Base-by-base conservation (phyloP, 1,140 invertebrate genomes). In the Hyposmocoma kahamanoa region DNA sequence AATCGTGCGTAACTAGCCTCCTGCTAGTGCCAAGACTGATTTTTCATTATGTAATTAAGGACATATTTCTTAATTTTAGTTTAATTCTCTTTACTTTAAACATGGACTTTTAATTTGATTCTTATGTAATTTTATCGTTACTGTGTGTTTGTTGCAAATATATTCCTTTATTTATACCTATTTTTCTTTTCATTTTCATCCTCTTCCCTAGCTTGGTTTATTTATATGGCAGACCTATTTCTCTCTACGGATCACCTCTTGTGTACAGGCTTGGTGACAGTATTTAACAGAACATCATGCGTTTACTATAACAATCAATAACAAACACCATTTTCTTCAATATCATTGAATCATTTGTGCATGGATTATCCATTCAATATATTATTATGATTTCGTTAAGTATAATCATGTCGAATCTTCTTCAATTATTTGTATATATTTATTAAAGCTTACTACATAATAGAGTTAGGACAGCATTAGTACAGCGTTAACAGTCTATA, bases 101-200 rank as follows among this genome's bases (percentile, higher is more conserved):
- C 21, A 28, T 48, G 15, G 43, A 34, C 17, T 34, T 50, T 51
- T 53, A 56, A 71, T 61, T 42, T 65, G 73, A 63, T 63, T 76
- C 70, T 56, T 72, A 68, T 72, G 61, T 81, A 78, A 75, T 62
- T 72, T 58, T 72, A 63, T 78, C 77, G 77, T 84, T 80, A 80
- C 48, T 74, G 69, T 84, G 78, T 81, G 81, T 83, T 84, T 79
- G 79, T 83, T 85, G 77, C 82, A 85, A 85, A 85, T 83, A 83
- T 83, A 83, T 72, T 78, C 69, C 72, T 81, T 83, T 83, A 79
- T 82, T 81, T 81, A 76, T 69, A 78, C 62, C 71, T 70, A 54
- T 69, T n/a, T 77, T 82, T 81, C 74, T 84, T 84, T 84, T 83
- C 73, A 84, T 83, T 84, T 80, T 80, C 81, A 83, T 75, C 74